Conservation (phyloP, 2,113 vertebrate genomes). For the Leptobrachium leishanense region DNA sequence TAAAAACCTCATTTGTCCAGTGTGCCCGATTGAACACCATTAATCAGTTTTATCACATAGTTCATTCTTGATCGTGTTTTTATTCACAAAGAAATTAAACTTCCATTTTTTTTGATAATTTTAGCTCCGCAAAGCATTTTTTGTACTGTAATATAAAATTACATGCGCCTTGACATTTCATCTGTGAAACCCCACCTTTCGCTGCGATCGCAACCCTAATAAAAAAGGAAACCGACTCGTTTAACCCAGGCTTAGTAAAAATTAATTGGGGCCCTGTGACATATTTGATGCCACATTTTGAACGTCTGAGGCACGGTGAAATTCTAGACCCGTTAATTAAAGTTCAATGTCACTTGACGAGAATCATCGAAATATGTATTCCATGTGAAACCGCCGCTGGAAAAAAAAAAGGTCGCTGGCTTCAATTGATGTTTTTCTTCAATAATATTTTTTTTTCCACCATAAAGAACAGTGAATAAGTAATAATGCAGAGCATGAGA, state of each 20-base stretch:
- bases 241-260: constrained; percentile 8
- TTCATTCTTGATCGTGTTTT: neutral
- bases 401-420: too few relatives aligned
- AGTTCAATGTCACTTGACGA: neutral
- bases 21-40: too few relatives aligned
- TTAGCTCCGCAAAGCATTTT: neutral
- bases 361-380: neutral
- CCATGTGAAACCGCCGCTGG: neutral
- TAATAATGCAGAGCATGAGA: too few relatives aligned
- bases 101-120: neutral
- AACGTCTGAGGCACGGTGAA: neutral
- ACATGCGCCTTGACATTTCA: constrained; percentile 5
- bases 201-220: neutral
- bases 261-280: constrained; percentile 3
- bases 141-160: neutral
- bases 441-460: too few relatives aligned
- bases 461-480: too few relatives aligned
- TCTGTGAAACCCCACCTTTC: neutral
- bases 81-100: neutral
- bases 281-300: neutral
- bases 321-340: neutral
- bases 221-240: neutral
- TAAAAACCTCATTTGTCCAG: too few relatives aligned
- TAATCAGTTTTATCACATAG: too few relatives aligned
- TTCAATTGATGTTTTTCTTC: too few relatives aligned